Evolutionary conservation across 1,140 invertebrate genomes (phyloP).

Genomic region (Chrysomallon squamiferum): DNA sequence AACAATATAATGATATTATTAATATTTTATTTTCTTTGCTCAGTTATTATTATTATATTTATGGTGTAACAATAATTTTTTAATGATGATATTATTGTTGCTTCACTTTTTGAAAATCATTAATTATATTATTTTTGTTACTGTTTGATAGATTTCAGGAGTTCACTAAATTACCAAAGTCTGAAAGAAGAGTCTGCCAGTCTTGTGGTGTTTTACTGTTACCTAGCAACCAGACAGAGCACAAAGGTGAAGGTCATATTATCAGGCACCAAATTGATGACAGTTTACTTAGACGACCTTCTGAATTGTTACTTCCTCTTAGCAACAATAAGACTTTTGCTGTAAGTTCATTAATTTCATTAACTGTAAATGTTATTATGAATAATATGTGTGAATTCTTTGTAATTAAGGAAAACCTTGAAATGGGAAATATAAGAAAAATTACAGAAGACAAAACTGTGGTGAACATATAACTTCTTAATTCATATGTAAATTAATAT

Average conservation of each 20-base stretch:
- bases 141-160: constrained; percentile 22
- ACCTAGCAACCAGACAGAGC: constrained; percentile 60
- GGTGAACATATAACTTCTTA: too few species aligned
- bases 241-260: constrained; percentile 67
- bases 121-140: too few species aligned
- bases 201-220: constrained; percentile 71
- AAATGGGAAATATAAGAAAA: too few species aligned
- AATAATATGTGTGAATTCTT: neutral
- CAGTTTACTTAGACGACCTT: constrained; percentile 60
- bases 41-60: too few species aligned
- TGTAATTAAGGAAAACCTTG: too few species aligned
- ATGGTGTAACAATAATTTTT: too few species aligned
- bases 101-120: too few species aligned
- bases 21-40: too few species aligned
- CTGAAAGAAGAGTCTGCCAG: constrained; percentile 47
- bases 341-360: constrained; percentile 26
- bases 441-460: too few species aligned
- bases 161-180: constrained; percentile 24
- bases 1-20: too few species aligned
- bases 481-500: too few species aligned
- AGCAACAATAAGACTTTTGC: constrained; percentile 76
- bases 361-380: neutral
- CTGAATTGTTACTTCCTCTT: constrained; percentile 68
- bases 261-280: constrained; percentile 63
- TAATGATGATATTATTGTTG: too few species aligned